Evolutionary conservation across 1,140 invertebrate species (phyloP).

Genomic region (Drosophila erecta): DNA sequence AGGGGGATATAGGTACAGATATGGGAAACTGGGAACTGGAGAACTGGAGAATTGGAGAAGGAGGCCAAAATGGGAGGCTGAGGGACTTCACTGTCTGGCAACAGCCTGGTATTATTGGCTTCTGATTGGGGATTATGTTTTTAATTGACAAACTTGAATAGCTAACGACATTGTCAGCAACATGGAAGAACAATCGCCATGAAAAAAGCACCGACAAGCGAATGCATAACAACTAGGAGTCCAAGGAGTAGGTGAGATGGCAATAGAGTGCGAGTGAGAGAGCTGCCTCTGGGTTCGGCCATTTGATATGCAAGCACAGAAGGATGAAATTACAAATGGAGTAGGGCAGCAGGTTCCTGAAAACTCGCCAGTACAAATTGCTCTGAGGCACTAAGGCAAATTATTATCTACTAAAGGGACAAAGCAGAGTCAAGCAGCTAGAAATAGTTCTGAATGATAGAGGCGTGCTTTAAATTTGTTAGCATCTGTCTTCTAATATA

Average conservation of each 20-base stretch:
- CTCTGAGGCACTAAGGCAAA: slow-evolving; percentile 37
- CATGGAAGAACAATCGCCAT: slow-evolving; percentile 58
- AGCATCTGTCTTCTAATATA: too few relatives aligned
- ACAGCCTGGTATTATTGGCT: slow-evolving; percentile 76
- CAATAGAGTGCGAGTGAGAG: background rate
- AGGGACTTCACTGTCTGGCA: slow-evolving; percentile 22
- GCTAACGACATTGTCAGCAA: slow-evolving; percentile 81
- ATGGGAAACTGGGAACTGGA: background rate
- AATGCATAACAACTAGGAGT: slow-evolving; percentile 74
- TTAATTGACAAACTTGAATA: slow-evolving; percentile 83
- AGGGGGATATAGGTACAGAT: background rate
- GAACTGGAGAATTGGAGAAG: background rate
- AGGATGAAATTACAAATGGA: slow-evolving; percentile 20
- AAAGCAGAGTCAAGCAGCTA: slow-evolving; percentile 3
- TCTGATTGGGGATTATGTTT: slow-evolving; percentile 83
- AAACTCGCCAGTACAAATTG: slow-evolving; percentile 17
- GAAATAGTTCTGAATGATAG: background rate
- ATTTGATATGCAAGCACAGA: slow-evolving; percentile 34
- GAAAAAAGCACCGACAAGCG: slow-evolving; percentile 81
- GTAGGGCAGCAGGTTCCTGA: background rate
- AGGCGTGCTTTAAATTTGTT: too few relatives aligned
- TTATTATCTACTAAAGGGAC: slow-evolving; percentile 10
- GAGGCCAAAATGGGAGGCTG: background rate
- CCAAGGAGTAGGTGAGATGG: background rate
- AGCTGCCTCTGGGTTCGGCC: slow-evolving; percentile 10